phyloP scores from a whole-genome alignment of 2,113 vertebrate species.

The Halichoerus grypus region DNA sequence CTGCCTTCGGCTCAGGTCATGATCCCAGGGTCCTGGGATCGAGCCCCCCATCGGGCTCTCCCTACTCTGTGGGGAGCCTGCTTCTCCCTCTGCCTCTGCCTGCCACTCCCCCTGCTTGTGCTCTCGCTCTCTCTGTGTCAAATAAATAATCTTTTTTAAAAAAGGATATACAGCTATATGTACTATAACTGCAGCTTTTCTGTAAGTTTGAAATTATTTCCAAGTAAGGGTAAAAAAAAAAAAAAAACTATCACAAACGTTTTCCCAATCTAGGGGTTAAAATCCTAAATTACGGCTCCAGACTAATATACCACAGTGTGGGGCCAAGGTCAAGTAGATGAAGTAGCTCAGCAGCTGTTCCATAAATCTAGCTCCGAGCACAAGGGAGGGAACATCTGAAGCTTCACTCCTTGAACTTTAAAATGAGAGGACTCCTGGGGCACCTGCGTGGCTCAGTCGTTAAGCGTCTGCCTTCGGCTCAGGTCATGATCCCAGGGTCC shows the following conservation, averaged over 20 bases:
- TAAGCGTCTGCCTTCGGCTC: too few relatives aligned
- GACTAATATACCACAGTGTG: background rate
- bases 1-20: too few relatives aligned
- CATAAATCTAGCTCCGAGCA: background rate
- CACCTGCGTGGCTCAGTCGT: too few relatives aligned
- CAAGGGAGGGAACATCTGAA: background rate
- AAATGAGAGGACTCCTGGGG: background rate
- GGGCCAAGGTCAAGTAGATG: background rate
- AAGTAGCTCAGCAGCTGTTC: background rate
- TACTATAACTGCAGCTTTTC: background rate
- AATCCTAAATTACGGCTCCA: slow-evolving; percentile 11
- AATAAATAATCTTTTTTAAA: too few relatives aligned
- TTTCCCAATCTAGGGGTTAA: background rate
- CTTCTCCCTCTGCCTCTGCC: too few relatives aligned
- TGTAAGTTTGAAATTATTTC: slow-evolving; percentile 37
- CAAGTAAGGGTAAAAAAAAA: background rate
- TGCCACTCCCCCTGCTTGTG: too few relatives aligned
- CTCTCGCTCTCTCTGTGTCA: too few relatives aligned
- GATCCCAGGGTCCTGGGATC: too few relatives aligned
- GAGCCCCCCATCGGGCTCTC: too few relatives aligned
- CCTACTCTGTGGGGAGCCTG: too few relatives aligned
- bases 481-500: too few relatives aligned
- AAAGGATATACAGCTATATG: background rate
- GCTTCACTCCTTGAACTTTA: background rate
- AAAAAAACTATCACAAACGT: background rate